Base-by-base conservation (phyloP, 2,797 vertebrate genomes). In the Bucorvus abyssinicus region DNA sequence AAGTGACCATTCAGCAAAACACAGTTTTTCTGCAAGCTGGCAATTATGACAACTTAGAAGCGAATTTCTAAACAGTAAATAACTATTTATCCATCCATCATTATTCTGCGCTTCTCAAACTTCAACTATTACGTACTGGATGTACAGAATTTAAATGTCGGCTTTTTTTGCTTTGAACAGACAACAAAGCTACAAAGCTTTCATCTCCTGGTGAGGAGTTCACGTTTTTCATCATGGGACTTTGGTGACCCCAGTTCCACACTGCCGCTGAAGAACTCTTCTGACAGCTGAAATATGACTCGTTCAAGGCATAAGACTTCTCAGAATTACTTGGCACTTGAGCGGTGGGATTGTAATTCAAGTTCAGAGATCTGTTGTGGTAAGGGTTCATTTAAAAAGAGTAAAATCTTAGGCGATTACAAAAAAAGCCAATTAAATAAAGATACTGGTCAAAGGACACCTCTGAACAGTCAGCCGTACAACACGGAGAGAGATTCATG, bases 281-380 rank as follows among this genome's bases (percentile, higher is more conserved):
- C 75, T 93, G 75, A 90, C 78, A 93, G 68, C 49, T 70, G 65
- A 96, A 94, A 87, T 53, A 90, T 2, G 26, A 94, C 29, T 92
- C 3, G 10, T 61, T 89, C 55, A 70, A 93, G 71, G 87, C 34
- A 3, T 18, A 84, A 65, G 24, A 81, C 34, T 89, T 93, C 79
- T 10, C 52, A 75, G 68, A 92, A 94, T 44, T 82, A 77, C 61
- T 93, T 90, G 69, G 93, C 57, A 32, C 45, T 75, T 85, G 53
- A 93, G 71, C 88, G 89, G n/a, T 14, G 59, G 26, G 71, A 76
- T 77, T 89, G 63, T 65, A 93, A 90, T 55, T 93, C 70, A 94
- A 90, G 61, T 74, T 94, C 65, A 85, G 57, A 93, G 90, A 80
- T 71, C 55, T 80, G 52, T 45, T 91, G 29, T 57, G 14, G 22